Conservation (phyloP, 2,888 invertebrate genomes). For the Oscheius sp. region DNA sequence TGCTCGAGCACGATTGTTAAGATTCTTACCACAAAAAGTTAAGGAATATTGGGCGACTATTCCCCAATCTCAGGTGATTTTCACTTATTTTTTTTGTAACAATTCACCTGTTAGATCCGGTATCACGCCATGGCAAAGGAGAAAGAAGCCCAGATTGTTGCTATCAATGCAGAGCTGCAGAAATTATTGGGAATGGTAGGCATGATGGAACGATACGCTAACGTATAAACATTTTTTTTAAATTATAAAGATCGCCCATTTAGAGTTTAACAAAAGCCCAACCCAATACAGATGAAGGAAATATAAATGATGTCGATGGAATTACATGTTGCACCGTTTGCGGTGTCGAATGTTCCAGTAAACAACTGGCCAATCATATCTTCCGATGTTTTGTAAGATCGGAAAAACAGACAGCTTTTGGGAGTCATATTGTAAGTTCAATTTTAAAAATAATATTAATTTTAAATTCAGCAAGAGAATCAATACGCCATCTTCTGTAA, state of each 20-base stretch:
- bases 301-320: not conserved
- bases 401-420: conserved; percentile 65
- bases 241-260: not conserved
- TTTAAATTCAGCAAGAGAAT: conserved; percentile 7
- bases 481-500: conserved; percentile 88
- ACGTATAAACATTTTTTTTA: conserved; percentile 7
- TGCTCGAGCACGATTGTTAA: conserved; percentile 25
- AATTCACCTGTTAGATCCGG: not conserved
- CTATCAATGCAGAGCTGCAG: not conserved
- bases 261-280: conserved; percentile 6
- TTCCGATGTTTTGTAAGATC: conserved; percentile 61
- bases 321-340: conserved; percentile 46
- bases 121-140: conserved; percentile 5
- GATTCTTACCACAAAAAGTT: conserved; percentile 17
- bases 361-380: conserved; percentile 54
- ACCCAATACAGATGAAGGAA: not conserved
- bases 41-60: conserved; percentile 30
- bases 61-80: conserved; percentile 18
- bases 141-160: conserved; percentile 6
- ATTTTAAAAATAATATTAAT: not conserved
- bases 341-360: conserved; percentile 37
- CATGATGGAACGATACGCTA: conserved; percentile 24
- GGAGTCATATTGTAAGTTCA: conserved; percentile 39
- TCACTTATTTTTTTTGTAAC: not conserved
- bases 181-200: conserved; percentile 4